Base-by-base conservation (phyloP, 2,888 invertebrate genomes). In the Myathropa florea region DNA sequence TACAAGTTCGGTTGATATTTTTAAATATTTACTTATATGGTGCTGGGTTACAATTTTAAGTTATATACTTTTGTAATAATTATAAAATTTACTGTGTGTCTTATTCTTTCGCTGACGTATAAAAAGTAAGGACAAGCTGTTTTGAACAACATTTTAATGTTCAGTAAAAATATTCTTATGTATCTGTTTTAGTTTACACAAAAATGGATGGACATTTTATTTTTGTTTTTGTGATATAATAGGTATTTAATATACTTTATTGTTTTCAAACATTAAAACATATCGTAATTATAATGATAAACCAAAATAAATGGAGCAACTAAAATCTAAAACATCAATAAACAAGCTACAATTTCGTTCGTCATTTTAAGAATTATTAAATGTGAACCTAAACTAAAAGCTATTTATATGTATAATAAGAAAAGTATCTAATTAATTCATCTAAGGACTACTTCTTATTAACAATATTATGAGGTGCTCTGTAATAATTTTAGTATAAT, bases 181-280 rank as follows among this genome's bases (percentile, higher is more conserved):
- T 14, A 12, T 33, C 12, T 57, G 26, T 76, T 75, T 80, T 60
- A n/a, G 18, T 55, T 73, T 68, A 77, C 60, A 78, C 63, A 84
- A 88, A 81, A 84, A 88, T 88, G 83, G 83, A 88, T 88, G 84
- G 88, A 88, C 80, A 84, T 77, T 78, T 81, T 65, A 18, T 83
- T 73, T 46, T 46, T 18, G 4, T 39, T 39, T 39, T n/a, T 18
- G 12, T 64, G 23, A 63, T 53, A 53, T 21, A 21, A 18, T 18
- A 53, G 21, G 46, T 57, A 10, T 24, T 24, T 57, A 64, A 71
- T 7, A 79, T 79, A 71, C 59, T 59, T 46, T 18, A 21, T 46
- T 71, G 23, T 6, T 18, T n/a, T 26, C 55, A 21, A 57, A n/a
- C 21, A 12, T 24, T 55, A 59, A 30, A 26, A 21, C n/a, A 36